Evolutionary conservation across 2,113 vertebrate genomes (phyloP), one percentile per base, ranked within the genome.

Genomic region (Austrofundulus limnaeus): DNA sequence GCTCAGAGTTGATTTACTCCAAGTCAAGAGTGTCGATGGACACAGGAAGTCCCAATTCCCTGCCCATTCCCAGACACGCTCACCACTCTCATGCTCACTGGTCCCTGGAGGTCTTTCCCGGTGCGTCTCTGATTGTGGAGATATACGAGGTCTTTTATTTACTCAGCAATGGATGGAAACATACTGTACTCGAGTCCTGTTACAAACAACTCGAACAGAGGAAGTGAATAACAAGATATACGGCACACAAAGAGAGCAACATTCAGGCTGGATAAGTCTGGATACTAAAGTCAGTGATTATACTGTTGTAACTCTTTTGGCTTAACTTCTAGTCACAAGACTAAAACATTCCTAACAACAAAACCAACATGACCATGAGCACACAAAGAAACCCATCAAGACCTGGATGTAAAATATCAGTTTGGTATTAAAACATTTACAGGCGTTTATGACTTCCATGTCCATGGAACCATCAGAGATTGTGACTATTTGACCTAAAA

Each of bases 41-140:
- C 68, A 87, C 75, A 80, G 77, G 72, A 76, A 82, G 70, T 81
- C 86, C 80, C 82, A 84, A 85, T 78, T 85, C 80, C 77, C 83
- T 24, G 47, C 76, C 69, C 78, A 87, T 80, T 87, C 81, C 9
- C 65, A 63, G 54, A 61, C 59, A 61, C 54, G 23, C 62, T 5
- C 21, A 43, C 66, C 57, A 62, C 64, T 67, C 63, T 78, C 54
- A 43, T 74, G 67, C 70, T 74, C 85, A 58, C 0, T 24, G 21
- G 47, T 87, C 81, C 80, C 80, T 38, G 23, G 79, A 70, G 81
- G 55, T 50, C 38, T n/a, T 24, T 11, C 48, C 57, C 38, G 37
- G 45, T 56, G 25, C 70, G 39, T 34, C 0, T 66, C 21, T 61
- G n/a, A 31, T 34, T 61, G 24, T 70, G 37, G 17, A 1, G 60